Evolutionary conservation across 2,113 vertebrate species (phyloP), one percentile per base, ranked within the genome.

Genomic region (Parus major): DNA sequence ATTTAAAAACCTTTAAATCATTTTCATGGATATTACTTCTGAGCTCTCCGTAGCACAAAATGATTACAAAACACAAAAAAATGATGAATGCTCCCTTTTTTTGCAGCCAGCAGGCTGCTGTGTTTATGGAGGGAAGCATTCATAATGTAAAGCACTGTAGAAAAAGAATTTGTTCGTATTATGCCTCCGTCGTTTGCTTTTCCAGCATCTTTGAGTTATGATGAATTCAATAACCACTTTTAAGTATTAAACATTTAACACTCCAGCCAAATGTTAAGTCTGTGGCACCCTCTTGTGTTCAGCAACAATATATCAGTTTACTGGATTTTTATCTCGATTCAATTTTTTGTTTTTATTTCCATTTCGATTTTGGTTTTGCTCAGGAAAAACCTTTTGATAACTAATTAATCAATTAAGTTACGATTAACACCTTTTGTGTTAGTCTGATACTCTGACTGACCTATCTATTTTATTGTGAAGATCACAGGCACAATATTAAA

Each of bases 231-330:
- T 35, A 90, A 63, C 35, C 63, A 46, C 44, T 82, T 82, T 69
- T 77, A 82, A 77, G 73, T 39, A 86, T 61, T 46, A 86, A 82
- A 86, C 72, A 68, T n/a, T 33, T 27, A 36, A 15, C 36, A 18
- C 39, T 50, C 23, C 27, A 64, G 49, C 19, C 2, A 16, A 96
- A 76, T 56, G 19, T 39, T 39, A 70, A 79, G 96, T 55, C 81
- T 90, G 10, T 50, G 27, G 90, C 68, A 87, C 95, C 96, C 97
- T 95, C 98, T 96, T 23, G 86, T 97, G 98, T 91, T 70, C 86
- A 95, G 13, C 5, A 6, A 4, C 8, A 78, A 44, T 42, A 65
- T 4, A 52, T 33, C 75, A 41, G 36, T 12, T 68, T 12, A 44
- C 3, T 46, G 35, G 25, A 29, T 46, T 61, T 61, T 7, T 39